phyloP scores from a whole-genome alignment of 1,140 invertebrate genomes.

The Rhopalosiphum maidis region DNA sequence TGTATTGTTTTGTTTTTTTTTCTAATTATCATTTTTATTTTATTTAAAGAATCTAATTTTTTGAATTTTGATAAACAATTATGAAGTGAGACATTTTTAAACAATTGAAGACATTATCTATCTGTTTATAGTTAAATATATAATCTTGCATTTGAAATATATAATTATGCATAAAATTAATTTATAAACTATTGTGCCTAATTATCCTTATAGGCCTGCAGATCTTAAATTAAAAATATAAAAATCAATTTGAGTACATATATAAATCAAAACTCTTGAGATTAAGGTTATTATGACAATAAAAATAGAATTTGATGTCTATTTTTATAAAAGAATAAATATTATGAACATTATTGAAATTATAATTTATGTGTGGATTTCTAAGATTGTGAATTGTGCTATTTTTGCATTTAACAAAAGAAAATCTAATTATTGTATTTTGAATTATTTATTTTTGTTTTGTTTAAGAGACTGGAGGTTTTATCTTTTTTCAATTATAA shows the following conservation, averaged over 20 bases:
- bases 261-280: neutral
- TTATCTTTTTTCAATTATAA: constrained; percentile 4
- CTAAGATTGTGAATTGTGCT: neutral
- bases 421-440: constrained; percentile 32
- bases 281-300: too few relatives aligned
- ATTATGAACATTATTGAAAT: neutral
- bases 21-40: neutral
- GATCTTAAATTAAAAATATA: neutral
- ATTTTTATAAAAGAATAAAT: neutral
- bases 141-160: neutral
- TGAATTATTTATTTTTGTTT: constrained; percentile 8
- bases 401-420: neutral
- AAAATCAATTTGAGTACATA: neutral
- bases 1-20: neutral
- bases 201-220: neutral
- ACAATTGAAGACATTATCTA: neutral
- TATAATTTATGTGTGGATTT: neutral
- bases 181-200: neutral
- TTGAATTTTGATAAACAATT: neutral
- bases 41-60: neutral
- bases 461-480: neutral
- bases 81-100: neutral
- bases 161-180: neutral
- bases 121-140: neutral
- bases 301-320: neutral